Conservation (phyloP, 2,113 vertebrate species). For the Channa maculata region DNA sequence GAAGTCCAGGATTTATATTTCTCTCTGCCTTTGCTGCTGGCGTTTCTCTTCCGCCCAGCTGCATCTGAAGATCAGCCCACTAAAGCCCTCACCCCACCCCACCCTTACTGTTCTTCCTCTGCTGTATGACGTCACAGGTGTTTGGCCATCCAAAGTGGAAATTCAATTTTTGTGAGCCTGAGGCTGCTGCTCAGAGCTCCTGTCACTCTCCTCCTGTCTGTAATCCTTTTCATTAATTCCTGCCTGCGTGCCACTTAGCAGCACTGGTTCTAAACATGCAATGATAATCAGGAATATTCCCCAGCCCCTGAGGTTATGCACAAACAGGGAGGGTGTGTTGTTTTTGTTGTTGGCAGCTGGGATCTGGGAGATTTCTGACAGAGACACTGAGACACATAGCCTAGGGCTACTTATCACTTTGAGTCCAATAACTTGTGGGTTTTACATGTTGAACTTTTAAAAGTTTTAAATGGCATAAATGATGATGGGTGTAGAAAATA, state of each 20-base stretch:
- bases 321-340: slow-evolving; percentile 26
- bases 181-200: slow-evolving; percentile 34
- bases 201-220: slow-evolving; percentile 25
- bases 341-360: slow-evolving; percentile 28
- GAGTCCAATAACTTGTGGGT: slow-evolving; percentile 31
- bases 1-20: slow-evolving; percentile 8
- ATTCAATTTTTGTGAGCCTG: slow-evolving; percentile 31
- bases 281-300: slow-evolving; percentile 24
- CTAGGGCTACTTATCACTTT: slow-evolving; percentile 40
- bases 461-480: slow-evolving; percentile 44
- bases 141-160: slow-evolving; percentile 23
- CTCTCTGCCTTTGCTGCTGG: slow-evolving; percentile 19
- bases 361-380: slow-evolving; percentile 11
- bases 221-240: slow-evolving; percentile 45
- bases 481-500: slow-evolving; percentile 30
- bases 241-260: slow-evolving; percentile 26
- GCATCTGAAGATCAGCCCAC: slow-evolving; percentile 16
- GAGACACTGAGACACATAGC: background rate
- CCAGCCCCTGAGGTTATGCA: slow-evolving; percentile 11
- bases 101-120: background rate
- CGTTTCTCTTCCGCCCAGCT: slow-evolving; percentile 10
- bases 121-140: slow-evolving; percentile 25
- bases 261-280: slow-evolving; percentile 12
- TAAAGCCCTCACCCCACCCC: background rate
- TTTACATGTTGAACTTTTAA: slow-evolving; percentile 39